Conservation (phyloP, 2,797 vertebrate species). For the Lutjanus campechanus region DNA sequence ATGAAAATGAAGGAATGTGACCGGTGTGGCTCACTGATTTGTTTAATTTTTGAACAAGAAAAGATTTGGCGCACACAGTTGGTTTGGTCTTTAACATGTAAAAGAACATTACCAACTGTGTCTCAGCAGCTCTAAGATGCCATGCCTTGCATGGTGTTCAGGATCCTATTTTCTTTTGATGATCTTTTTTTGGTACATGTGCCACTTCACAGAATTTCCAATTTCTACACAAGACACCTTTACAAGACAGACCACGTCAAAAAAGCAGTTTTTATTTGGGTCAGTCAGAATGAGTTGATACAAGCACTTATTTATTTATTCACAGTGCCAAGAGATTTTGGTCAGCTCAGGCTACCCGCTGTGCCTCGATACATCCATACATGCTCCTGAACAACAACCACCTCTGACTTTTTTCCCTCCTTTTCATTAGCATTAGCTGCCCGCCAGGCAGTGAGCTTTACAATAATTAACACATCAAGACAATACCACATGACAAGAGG, state of each 20-base stretch:
- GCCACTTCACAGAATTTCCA: no score
- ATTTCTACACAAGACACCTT: neutral
- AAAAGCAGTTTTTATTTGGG: slow-evolving; percentile 69
- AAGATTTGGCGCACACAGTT: no score
- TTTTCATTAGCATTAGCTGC: slow-evolving; percentile 12
- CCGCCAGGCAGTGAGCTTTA: slow-evolving; percentile 26
- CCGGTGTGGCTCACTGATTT: no score
- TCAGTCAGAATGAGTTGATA: slow-evolving; percentile 66
- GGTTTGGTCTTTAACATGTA: neutral
- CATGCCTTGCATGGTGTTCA: neutral
- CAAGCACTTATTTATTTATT: slow-evolving; percentile 50
- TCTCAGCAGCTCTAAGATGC: neutral
- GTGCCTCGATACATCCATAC: slow-evolving; percentile 37
- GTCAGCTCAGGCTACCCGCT: slow-evolving; percentile 29
- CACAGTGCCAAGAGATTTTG: slow-evolving; percentile 24
- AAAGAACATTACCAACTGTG: no score
- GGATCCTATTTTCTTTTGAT: neutral
- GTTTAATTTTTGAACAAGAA: no score
- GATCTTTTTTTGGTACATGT: neutral
- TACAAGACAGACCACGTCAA: slow-evolving; percentile 32
- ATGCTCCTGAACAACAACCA: slow-evolving; percentile 31
- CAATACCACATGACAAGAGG: slow-evolving; percentile 62
- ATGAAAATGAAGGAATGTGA: no score
- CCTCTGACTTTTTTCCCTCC: neutral
- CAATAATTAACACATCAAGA: slow-evolving; percentile 61